phyloP scores from a whole-genome alignment of 2,797 vertebrate genomes.

The Dermochelys coriacea region DNA sequence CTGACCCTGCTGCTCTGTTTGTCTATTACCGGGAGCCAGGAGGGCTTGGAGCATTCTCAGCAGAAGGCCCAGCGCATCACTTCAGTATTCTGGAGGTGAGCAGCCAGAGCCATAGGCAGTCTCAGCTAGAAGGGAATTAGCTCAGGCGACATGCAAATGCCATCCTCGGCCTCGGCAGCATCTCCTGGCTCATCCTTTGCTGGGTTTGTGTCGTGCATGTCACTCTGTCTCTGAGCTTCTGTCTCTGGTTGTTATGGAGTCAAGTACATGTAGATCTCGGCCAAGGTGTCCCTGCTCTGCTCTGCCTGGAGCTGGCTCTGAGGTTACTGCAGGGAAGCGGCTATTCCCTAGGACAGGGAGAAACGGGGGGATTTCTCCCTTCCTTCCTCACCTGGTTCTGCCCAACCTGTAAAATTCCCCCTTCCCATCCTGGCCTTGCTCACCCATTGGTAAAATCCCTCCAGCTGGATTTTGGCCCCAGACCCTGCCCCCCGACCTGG shows the following conservation, averaged over 20 bases:
- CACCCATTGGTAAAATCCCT: too few relatives aligned
- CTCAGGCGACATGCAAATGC: neutral
- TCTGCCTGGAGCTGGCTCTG: fast-evolving
- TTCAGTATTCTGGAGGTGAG: fast-evolving
- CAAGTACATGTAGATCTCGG: fast-evolving
- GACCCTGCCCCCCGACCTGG: neutral
- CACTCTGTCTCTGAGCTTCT: neutral
- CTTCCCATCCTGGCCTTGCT: neutral
- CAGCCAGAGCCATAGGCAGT: neutral
- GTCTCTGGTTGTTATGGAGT: neutral
- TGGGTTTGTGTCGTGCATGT: neutral
- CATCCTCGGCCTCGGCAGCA: neutral
- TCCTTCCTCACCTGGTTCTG: neutral
- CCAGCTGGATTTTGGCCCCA: neutral
- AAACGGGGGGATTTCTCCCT: neutral
- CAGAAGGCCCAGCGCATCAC: neutral
- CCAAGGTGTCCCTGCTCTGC: neutral
- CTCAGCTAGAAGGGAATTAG: neutral
- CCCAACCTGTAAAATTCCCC: neutral
- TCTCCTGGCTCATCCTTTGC: neutral
- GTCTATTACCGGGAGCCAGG: neutral
- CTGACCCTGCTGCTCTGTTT: slow-evolving; percentile 1
- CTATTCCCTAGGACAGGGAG: neutral
- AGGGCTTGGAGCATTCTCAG: fast-evolving
- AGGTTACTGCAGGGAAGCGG: neutral